phyloP scores from a whole-genome alignment of 2,113 vertebrate species.

The Oxyruncus cristatus region DNA sequence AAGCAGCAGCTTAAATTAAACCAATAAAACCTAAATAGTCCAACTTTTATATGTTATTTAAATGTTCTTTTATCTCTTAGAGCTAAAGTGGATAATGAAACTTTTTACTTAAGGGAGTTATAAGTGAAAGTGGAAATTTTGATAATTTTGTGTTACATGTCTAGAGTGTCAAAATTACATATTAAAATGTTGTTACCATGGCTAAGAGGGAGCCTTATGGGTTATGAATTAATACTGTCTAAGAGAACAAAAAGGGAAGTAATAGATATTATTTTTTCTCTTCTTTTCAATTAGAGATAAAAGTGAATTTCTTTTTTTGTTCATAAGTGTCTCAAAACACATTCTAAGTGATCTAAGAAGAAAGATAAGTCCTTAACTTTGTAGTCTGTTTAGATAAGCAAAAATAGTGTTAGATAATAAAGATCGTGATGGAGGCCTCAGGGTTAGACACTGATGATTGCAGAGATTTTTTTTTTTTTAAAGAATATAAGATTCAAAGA shows the following conservation, averaged over 20 bases:
- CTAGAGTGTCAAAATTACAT: background rate
- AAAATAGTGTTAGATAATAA: background rate
- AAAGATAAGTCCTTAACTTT: background rate
- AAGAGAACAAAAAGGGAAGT: background rate
- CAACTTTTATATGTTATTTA: constrained; percentile 6
- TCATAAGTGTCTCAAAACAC: background rate
- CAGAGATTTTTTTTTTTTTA: background rate
- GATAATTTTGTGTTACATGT: background rate
- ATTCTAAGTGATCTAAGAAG: background rate
- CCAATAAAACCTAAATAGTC: background rate
- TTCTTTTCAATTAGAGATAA: constrained; percentile 32
- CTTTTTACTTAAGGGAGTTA: constrained; percentile 33
- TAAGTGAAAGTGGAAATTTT: background rate
- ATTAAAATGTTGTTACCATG: background rate
- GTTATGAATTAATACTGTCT: background rate
- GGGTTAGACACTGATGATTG: background rate
- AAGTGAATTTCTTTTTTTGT: background rate
- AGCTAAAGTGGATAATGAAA: constrained; percentile 32
- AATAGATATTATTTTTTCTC: background rate
- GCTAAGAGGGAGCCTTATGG: background rate
- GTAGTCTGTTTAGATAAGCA: background rate
- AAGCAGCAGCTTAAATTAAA: constrained; percentile 33
- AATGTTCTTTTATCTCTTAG: constrained; percentile 25
- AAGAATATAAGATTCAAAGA: background rate
- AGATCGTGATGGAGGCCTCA: background rate